phyloP scores from a whole-genome alignment of 2,797 vertebrate species.

The Telmatherina bonti region DNA sequence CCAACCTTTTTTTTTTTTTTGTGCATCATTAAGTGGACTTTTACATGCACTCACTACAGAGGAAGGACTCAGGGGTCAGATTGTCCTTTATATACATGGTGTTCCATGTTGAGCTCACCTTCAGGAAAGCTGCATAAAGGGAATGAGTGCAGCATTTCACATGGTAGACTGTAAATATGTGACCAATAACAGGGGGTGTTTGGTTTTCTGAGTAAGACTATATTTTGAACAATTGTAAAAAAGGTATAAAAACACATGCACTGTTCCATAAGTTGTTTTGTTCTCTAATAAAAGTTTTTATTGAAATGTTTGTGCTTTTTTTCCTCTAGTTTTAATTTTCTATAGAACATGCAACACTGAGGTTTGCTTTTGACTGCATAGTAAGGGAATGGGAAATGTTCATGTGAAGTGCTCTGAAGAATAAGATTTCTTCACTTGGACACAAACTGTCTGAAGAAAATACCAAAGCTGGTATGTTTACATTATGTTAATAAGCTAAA shows the following conservation, averaged over 20 bases:
- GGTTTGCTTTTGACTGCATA: slow-evolving; percentile 9
- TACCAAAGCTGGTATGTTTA: not conserved
- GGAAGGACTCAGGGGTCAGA: not conserved
- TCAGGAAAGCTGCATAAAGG: not conserved
- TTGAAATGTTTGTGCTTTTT: slow-evolving; percentile 15
- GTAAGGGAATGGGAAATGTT: not conserved
- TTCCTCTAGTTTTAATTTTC: not conserved
- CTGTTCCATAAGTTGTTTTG: slow-evolving; percentile 12
- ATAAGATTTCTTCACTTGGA: not conserved
- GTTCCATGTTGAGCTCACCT: not conserved
- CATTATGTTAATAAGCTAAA: not conserved
- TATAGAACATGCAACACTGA: no score
- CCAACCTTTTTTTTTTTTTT: slow-evolving; percentile 22
- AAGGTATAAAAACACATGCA: slow-evolving; percentile 10
- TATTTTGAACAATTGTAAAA: slow-evolving; percentile 51
- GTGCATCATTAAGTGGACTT: slow-evolving; percentile 5
- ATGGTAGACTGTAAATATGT: slow-evolving; percentile 54
- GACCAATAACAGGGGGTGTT: slow-evolving; percentile 34
- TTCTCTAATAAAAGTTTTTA: slow-evolving; percentile 39
- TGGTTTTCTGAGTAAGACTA: slow-evolving; percentile 36
- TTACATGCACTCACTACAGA: slow-evolving; percentile 7
- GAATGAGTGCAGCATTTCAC: slow-evolving; percentile 27
- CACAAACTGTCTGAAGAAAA: not conserved
- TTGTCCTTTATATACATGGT: not conserved
- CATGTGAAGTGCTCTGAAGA: not conserved